Conservation (phyloP, 2,888 invertebrate species). For the Campoplex nolae region DNA sequence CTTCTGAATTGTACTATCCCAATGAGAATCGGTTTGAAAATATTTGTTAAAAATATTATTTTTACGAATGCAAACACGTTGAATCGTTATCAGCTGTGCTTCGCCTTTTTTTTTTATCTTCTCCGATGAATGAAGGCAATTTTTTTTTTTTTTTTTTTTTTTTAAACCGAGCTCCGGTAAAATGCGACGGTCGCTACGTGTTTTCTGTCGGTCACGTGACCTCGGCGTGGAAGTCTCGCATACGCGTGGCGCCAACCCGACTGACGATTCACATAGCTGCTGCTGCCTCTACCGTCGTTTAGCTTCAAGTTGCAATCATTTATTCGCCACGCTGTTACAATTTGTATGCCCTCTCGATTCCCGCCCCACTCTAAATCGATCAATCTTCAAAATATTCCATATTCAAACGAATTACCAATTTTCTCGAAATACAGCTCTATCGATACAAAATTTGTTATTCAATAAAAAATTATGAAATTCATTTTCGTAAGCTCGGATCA, state of each 20-base stretch:
- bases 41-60: neutral
- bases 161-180: constrained; percentile 16
- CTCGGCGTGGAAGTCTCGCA: constrained; percentile 62
- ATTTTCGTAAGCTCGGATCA: no score
- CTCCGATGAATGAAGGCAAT: neutral
- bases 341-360: neutral
- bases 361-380: constrained; percentile 1
- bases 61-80: constrained; percentile 5
- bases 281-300: constrained; percentile 65
- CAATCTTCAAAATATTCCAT: neutral
- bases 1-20: neutral
- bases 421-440: no score
- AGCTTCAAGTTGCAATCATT: constrained; percentile 43
- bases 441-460: no score
- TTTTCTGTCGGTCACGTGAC: constrained; percentile 66
- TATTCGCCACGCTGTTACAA: constrained; percentile 46
- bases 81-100: neutral
- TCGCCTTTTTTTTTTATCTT: neutral
- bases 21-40: neutral
- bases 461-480: no score
- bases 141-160: neutral
- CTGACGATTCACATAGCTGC: constrained; percentile 62
- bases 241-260: constrained; percentile 70
- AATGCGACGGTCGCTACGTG: constrained; percentile 1
- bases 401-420: neutral